Percentiles rank a stretch among this genome's conserved stretches.
Conservation (phyloP, 37 sponge, comb jelly and placozoan genomes). For the Spongilla lacustris region DNA sequence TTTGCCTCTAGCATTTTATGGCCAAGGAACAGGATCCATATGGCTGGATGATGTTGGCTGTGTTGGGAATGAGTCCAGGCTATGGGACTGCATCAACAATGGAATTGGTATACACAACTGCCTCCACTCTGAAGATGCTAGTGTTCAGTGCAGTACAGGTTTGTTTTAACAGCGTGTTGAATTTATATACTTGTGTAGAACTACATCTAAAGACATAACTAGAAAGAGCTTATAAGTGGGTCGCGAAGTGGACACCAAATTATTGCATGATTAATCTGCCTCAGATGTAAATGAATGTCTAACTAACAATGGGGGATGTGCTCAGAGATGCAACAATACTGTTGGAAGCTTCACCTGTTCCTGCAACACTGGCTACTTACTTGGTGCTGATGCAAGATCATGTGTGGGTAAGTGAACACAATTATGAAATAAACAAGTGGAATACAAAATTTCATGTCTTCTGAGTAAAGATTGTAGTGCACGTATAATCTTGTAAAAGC, state of each 20-base stretch:
- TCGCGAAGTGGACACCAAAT: neutral
- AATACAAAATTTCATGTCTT: no score
- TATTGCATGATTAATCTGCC: no score
- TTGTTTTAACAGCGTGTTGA: neutral
- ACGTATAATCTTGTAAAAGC: no score
- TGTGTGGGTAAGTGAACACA: no score
- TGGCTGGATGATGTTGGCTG: constrained; percentile 29
- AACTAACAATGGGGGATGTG: no score
- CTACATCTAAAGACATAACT: neutral
- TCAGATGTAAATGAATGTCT: no score
- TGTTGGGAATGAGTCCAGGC: constrained; percentile 20
- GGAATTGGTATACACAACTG: constrained; percentile 36
- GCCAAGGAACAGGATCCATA: constrained; percentile 32
- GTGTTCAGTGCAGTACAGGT: constrained; percentile 17
- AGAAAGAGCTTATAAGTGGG: neutral
- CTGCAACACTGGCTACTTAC: no score
- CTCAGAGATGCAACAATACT: no score
- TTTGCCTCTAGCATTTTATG: constrained; percentile 16
- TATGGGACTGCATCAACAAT: constrained; percentile 10
- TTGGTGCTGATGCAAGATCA: no score
- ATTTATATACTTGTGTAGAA: neutral
- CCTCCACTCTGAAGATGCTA: constrained; percentile 42
- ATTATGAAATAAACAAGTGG: no score
- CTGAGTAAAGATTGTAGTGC: no score
- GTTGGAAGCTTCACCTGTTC: no score